Evolutionary conservation across 1,140 invertebrate genomes (phyloP).

Genomic region (Apis cerana): DNA sequence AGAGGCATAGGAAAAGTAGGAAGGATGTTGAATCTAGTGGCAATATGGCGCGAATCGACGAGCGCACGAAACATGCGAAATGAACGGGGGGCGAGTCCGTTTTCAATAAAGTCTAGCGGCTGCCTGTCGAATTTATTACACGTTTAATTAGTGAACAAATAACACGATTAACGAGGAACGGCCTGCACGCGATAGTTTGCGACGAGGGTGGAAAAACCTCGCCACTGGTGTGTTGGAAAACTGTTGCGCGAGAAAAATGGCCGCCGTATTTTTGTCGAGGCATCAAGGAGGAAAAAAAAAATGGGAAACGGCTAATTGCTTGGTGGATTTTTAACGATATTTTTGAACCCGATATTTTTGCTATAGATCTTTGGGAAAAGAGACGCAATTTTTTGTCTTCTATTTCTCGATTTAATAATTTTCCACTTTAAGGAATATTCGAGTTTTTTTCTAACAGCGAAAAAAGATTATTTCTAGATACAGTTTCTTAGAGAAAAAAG

Average conservation of each 20-base stretch:
- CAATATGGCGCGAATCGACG: background rate
- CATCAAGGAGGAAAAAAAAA: slow-evolving; percentile 3
- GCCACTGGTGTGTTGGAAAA: background rate
- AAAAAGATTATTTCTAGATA: too few species aligned
- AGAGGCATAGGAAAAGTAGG: background rate
- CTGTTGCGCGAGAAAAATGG: slow-evolving; percentile 54
- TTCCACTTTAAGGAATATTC: too few species aligned
- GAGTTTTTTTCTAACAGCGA: too few species aligned
- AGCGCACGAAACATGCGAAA: slow-evolving; percentile 20
- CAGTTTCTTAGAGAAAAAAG: too few species aligned
- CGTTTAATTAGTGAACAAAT: slow-evolving; percentile 69
- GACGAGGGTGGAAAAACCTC: background rate
- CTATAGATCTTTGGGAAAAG: background rate
- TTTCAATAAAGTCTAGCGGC: slow-evolving; percentile 28
- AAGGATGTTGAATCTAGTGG: background rate
- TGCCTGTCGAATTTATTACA: slow-evolving; percentile 61
- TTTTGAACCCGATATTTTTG: background rate
- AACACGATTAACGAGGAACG: slow-evolving; percentile 65
- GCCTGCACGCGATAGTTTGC: slow-evolving; percentile 48
- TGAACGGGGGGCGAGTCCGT: slow-evolving; percentile 15
- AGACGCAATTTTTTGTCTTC: background rate
- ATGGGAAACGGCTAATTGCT: slow-evolving; percentile 5
- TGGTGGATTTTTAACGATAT: background rate
- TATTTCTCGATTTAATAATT: too few species aligned
- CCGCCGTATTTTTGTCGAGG: slow-evolving; percentile 4